A percentile compares a stretch with the other conserved stretches of the same genome.
Conservation (phyloP, 2,888 invertebrate genomes). For the Caenorhabditis sulstoni region DNA sequence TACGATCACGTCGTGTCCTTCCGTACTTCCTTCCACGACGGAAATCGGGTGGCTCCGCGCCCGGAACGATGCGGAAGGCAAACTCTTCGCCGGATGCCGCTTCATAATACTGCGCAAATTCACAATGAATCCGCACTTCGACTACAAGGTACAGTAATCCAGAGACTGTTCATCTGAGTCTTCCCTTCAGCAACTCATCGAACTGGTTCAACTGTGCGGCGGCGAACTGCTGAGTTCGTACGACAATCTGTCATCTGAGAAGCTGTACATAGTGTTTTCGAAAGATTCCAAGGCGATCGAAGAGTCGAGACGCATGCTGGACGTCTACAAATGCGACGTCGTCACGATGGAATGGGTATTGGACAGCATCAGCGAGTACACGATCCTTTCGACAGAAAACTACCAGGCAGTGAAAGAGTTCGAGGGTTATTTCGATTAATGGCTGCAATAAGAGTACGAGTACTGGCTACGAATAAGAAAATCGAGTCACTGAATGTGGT, state of each 20-base stretch:
- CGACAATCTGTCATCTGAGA: slow-evolving; percentile 31
- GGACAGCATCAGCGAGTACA: slow-evolving; percentile 56
- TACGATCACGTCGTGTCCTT: slow-evolving; percentile 29
- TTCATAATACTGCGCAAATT: slow-evolving; percentile 53
- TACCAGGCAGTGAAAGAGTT: slow-evolving; percentile 25
- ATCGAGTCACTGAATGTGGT: too few species aligned
- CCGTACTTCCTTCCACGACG: background rate
- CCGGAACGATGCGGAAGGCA: slow-evolving; percentile 19
- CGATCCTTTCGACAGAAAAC: slow-evolving; percentile 19
- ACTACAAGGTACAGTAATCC: slow-evolving; percentile 35
- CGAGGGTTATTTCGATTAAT: too few species aligned
- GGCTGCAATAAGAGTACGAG: background rate
- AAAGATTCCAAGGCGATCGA: slow-evolving; percentile 43
- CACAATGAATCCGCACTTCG: slow-evolving; percentile 34
- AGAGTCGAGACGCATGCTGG: slow-evolving; percentile 31
- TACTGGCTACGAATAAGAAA: too few species aligned
- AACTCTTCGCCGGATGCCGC: slow-evolving; percentile 34
- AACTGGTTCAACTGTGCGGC: slow-evolving; percentile 51
- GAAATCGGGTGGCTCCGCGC: slow-evolving; percentile 49
- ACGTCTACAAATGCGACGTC: slow-evolving; percentile 37
- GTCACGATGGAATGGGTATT: slow-evolving; percentile 54
- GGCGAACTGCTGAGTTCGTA: slow-evolving; percentile 45
- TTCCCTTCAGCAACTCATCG: slow-evolving; percentile 53
- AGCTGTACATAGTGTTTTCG: slow-evolving; percentile 54
- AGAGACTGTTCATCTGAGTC: too few species aligned